These are phyloP conservation scores for Oophaga sylvatica DNA, from an alignment of 2,797 vertebrate species.

Conservation along the genomic window DNA sequence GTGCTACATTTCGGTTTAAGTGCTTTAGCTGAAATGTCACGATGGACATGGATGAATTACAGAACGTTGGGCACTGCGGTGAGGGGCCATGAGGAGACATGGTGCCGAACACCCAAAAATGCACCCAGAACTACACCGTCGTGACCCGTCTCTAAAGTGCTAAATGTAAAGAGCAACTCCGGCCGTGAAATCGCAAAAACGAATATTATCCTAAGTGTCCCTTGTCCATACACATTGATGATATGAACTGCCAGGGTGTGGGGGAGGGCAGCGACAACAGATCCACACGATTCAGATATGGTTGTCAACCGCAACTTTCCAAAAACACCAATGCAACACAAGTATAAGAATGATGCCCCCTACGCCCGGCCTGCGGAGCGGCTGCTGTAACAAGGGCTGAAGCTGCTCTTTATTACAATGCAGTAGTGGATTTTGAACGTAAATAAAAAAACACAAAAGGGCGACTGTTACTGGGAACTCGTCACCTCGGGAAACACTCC, in stretches of 20 bases:
- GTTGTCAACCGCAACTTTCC: too few relatives aligned
- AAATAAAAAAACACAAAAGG: neutral
- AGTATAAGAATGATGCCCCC: neutral
- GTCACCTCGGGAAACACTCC: too few relatives aligned
- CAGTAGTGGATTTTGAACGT: neutral
- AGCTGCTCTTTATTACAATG: neutral
- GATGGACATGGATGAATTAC: neutral
- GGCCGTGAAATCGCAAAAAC: neutral
- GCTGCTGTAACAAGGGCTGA: neutral
- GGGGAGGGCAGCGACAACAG: too few relatives aligned
- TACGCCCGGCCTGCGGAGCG: neutral
- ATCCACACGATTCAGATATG: too few relatives aligned
- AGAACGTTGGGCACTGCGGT: neutral
- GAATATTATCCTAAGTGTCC: neutral
- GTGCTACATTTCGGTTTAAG: neutral
- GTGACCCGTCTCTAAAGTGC: neutral
- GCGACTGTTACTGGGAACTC: too few relatives aligned
- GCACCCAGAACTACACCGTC: too few relatives aligned
- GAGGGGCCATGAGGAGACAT: neutral
- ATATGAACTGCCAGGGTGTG: too few relatives aligned
- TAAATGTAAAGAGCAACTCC: neutral
- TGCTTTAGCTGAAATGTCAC: constrained; percentile 21
- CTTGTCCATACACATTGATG: neutral
- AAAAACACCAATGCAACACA: too few relatives aligned
- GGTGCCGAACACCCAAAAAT: neutral